Evolutionary conservation across 2,888 invertebrate genomes (phyloP).

Genomic region (Agapetus fuscipes): DNA sequence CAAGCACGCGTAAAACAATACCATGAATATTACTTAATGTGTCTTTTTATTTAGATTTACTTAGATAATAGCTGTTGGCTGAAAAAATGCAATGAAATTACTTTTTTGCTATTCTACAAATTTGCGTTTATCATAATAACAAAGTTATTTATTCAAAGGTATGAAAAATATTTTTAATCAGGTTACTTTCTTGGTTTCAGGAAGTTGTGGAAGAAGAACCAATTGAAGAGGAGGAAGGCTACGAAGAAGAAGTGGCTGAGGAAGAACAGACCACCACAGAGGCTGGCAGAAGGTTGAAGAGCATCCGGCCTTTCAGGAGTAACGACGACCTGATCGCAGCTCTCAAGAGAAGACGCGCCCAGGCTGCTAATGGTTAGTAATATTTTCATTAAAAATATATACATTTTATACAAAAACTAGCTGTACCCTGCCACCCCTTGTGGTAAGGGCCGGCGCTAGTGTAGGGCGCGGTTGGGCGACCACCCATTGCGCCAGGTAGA

Average conservation of each 20-base stretch:
- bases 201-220: slow-evolving; percentile 30
- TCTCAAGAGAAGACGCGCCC: slow-evolving; percentile 61
- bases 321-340: slow-evolving; percentile 67
- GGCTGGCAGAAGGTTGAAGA: slow-evolving; percentile 54
- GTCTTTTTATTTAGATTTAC: too few species aligned
- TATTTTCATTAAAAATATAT: too few species aligned
- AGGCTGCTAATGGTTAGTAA: slow-evolving; percentile 54
- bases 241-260: slow-evolving; percentile 45
- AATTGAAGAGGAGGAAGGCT: slow-evolving; percentile 45
- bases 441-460: too few species aligned
- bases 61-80: too few species aligned
- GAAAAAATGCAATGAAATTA: too few species aligned
- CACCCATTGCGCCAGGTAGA: too few species aligned
- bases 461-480: too few species aligned
- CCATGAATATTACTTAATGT: too few species aligned
- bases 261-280: slow-evolving; percentile 50
- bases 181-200: slow-evolving; percentile 4
- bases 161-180: not conserved
- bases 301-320: slow-evolving; percentile 67
- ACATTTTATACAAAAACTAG: too few species aligned
- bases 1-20: too few species aligned
- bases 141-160: not conserved
- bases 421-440: too few species aligned
- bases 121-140: not conserved
- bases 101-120: not conserved